Evolutionary conservation across 2,113 vertebrate genomes (phyloP), one percentile per base, ranked within the genome.

Genomic region (Ancistrus triradiatus): DNA sequence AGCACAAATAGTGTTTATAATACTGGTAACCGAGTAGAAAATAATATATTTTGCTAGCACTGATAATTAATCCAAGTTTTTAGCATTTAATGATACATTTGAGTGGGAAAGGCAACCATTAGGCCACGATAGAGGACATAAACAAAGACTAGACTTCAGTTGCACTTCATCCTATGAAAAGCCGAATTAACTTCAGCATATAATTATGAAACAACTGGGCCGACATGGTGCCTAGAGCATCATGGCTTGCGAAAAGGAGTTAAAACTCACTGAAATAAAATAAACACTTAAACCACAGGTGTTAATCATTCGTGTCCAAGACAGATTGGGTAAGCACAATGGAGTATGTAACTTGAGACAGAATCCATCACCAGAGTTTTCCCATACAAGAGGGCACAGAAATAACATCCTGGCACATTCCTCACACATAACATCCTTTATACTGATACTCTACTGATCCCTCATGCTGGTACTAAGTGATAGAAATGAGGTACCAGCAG

Each of bases 271-370:
- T n/a, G 19, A 11, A 9, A 13, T 33, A 28, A n/a, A 13, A 55
- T 10, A 31, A 31, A 25, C 51, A 51, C 69, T 31, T 49, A 24
- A 66, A 56, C 43, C 52, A 40, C 56, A 33, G 60, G 55, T 56
- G 43, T 63, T 62, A 69, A 37, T 22, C 37, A n/a, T 24, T 63
- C 10, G 21, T 55, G 51, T 66, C 44, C 19, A 50, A 40, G 24
- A 62, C 18, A 13, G 15, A 24, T 46, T 19, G 62, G 11, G 28
- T 51, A 42, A 58, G 18, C 33, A n/a, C 2, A 8, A 6, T 35
- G 25, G 35, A 31, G 22, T 11, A n/a, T n/a, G 21, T 50, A 22
- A 51, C 52, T 15, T 17, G n/a, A 28, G 48, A 24, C 22, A n/a
- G n/a, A n/a, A n/a, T n/a, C n/a, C n/a, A n/a, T 51, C 5, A 11